phyloP scores from a whole-genome alignment of 2,113 vertebrate genomes.

The Bucco capensis region DNA sequence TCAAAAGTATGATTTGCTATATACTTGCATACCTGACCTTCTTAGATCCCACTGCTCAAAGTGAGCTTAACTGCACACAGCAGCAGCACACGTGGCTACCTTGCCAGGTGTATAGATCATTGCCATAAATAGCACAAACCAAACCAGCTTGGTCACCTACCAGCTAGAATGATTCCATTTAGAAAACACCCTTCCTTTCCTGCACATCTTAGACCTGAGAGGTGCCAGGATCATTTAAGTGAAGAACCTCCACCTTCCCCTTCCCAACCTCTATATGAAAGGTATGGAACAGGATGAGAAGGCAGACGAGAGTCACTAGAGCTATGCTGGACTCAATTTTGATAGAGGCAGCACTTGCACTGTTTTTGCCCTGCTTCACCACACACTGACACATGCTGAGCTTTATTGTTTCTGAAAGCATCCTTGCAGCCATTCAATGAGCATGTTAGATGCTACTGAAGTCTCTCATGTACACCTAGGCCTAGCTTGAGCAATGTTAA shows the following conservation, averaged over 20 bases:
- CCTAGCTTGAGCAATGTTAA: background rate
- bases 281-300: background rate
- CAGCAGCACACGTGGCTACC: background rate
- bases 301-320: background rate
- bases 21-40: background rate
- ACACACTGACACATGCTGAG: background rate
- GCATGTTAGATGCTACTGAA: background rate
- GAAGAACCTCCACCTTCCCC: background rate
- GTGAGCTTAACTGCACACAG: background rate
- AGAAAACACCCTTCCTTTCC: background rate
- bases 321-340: background rate
- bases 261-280: background rate
- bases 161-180: background rate
- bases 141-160: background rate
- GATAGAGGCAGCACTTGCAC: background rate
- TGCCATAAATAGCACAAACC: background rate
- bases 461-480: background rate
- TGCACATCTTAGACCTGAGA: background rate
- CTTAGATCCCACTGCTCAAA: background rate
- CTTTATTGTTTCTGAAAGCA: slow-evolving; percentile 27
- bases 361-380: background rate
- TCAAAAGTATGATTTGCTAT: background rate
- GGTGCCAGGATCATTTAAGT: background rate
- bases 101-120: background rate
- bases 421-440: background rate